These are phyloP conservation scores for Heliconius cydno DNA, from an alignment of 2,888 invertebrate genomes.

Conservation along the genomic window DNA sequence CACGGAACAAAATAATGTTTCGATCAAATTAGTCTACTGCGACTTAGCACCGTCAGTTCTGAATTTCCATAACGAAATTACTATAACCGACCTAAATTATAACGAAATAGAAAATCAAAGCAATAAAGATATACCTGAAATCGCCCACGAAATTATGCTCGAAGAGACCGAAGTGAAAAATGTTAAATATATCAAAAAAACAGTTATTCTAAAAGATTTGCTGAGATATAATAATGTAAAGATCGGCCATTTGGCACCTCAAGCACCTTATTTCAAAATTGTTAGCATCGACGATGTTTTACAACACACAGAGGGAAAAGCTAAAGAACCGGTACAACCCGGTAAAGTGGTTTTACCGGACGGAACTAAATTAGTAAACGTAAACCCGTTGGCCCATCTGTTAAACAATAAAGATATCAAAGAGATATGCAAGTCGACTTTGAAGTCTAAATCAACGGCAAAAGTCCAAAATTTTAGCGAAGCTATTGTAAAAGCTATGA, in stretches of 20 bases:
- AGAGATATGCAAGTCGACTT: conserved; percentile 39
- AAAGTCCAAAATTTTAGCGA: conserved; percentile 58
- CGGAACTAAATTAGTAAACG: conserved; percentile 66
- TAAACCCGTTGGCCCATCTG: conserved; percentile 72
- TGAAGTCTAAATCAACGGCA: conserved; percentile 50
- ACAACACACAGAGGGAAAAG: conserved; percentile 19
- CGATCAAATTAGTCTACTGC: conserved; percentile 56
- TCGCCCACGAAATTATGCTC: conserved; percentile 69
- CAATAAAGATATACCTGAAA: conserved; percentile 63
- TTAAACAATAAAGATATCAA: conserved; percentile 57
- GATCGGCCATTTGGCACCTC: conserved; percentile 65
- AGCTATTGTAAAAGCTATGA: conserved; percentile 56
- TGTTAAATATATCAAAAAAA: conserved; percentile 50
- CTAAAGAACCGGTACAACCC: conserved; percentile 2
- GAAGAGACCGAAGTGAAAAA: conserved; percentile 57
- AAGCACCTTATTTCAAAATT: conserved; percentile 73
- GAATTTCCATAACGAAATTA: conserved; percentile 22
- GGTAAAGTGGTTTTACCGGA: conserved; percentile 56
- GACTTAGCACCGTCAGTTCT: conserved; percentile 22
- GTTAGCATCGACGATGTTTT: conserved; percentile 64
- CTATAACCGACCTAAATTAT: conserved; percentile 30
- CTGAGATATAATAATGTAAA: conserved; percentile 56
- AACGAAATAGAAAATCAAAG: conserved; percentile 44
- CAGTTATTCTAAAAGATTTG: conserved; percentile 62
- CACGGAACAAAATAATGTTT: conserved; percentile 52